A percentile compares a stretch with the other conserved stretches of the same genome.
Evolutionary conservation across 2,797 vertebrate species (phyloP).

Genomic region (Orestias chungarensis): DNA sequence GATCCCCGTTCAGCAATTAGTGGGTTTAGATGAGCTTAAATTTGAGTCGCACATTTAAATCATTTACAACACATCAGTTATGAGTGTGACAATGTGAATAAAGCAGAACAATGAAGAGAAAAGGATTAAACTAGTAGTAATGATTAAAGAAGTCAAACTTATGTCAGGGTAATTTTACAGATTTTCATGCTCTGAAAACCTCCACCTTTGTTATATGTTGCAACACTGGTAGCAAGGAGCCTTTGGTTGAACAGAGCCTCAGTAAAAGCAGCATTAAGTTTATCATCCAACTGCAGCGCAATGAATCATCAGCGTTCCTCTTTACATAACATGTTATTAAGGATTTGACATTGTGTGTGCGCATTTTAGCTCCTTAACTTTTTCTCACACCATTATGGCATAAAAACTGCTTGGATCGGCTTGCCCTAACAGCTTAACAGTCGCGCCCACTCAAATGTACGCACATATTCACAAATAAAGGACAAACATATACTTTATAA

Average conservation of each 20-base stretch:
- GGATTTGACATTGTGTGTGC: conserved; percentile 4
- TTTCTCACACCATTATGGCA: conserved; percentile 6
- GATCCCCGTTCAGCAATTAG: conserved; percentile 50
- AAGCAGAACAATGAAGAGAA: conserved; percentile 4
- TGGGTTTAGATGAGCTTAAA: conserved; percentile 20
- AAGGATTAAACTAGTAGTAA: conserved; percentile 3
- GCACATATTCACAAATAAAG: conserved; percentile 7
- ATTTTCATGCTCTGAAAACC: conserved; percentile 5
- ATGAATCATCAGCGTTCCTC: conserved; percentile 18
- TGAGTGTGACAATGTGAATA: not conserved
- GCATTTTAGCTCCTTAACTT: not conserved
- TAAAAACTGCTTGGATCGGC: conserved; percentile 50
- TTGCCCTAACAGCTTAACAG: conserved; percentile 20
- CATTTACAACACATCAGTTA: conserved; percentile 13
- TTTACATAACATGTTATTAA: conserved; percentile 30
- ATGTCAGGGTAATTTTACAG: conserved; percentile 18
- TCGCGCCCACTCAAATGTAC: conserved; percentile 21
- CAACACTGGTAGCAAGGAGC: conserved; percentile 23
- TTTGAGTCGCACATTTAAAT: conserved; percentile 26
- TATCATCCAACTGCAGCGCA: conserved; percentile 15
- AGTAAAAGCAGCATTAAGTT: conserved; percentile 30
- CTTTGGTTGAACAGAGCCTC: conserved; percentile 20
- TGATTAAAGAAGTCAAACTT: conserved; percentile 13
- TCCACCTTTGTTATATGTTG: not conserved
- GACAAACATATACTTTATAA: conserved; percentile 4